Percentiles rank a stretch among this genome's conserved stretches.
Evolutionary conservation across 1,140 invertebrate genomes (phyloP).

Genomic region (Arctopsyche grandis): DNA sequence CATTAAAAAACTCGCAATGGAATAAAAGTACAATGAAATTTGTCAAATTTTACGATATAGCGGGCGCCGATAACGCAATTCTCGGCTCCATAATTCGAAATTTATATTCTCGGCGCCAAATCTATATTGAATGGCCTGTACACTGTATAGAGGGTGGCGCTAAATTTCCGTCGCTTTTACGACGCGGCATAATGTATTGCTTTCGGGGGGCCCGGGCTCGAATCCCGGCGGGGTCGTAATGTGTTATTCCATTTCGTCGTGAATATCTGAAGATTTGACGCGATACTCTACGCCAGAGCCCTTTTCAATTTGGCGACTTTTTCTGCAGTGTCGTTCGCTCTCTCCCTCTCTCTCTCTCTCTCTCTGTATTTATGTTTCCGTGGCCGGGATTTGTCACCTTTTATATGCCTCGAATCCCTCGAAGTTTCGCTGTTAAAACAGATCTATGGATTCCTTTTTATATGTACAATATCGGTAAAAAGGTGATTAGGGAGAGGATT

Average conservation of each 20-base stretch:
- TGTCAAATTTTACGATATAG: neutral
- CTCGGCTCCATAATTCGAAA: neutral
- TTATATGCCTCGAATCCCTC: too few relatives aligned
- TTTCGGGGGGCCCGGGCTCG: neutral
- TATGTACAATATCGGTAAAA: too few relatives aligned
- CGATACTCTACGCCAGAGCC: neutral
- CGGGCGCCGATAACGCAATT: neutral
- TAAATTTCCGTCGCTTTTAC: neutral
- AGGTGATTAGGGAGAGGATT: too few relatives aligned
- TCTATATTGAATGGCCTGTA: neutral
- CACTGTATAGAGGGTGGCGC: neutral
- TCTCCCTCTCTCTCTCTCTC: too few relatives aligned
- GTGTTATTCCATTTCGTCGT: neutral
- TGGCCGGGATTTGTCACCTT: too few relatives aligned
- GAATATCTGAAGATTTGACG: slow-evolving; percentile 7
- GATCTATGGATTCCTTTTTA: too few relatives aligned
- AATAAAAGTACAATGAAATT: neutral
- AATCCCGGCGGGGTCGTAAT: neutral
- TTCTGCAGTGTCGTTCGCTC: too few relatives aligned
- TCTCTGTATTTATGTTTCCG: too few relatives aligned
- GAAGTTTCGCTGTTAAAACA: too few relatives aligned
- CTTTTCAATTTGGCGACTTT: slow-evolving; percentile 2
- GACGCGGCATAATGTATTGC: neutral
- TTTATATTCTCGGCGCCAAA: slow-evolving; percentile 1
- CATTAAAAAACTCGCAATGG: too few relatives aligned